Evolutionary conservation across 2,797 vertebrate species (phyloP).

Genomic region (Benthosema pterotum): DNA sequence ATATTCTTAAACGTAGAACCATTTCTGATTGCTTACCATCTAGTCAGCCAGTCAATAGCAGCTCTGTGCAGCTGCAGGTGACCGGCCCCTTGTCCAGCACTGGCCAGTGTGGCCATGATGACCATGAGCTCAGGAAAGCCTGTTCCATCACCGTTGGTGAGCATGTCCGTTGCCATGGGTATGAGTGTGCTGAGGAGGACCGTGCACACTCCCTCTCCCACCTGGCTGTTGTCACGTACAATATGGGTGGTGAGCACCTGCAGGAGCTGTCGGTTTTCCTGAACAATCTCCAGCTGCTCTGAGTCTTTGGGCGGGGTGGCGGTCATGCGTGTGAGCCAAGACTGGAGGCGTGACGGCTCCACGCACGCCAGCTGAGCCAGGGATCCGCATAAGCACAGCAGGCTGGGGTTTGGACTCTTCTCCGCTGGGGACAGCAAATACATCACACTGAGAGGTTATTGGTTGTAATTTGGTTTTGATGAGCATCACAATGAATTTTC

Average conservation of each 20-base stretch:
- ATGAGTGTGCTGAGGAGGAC: conserved; percentile 95
- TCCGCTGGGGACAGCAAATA: conserved; percentile 81
- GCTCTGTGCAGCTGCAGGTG: conserved; percentile 96
- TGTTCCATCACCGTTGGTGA: conserved; percentile 92
- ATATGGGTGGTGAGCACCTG: conserved; percentile 95
- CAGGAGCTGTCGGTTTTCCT: conserved; percentile 96
- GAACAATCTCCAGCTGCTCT: conserved; percentile 92
- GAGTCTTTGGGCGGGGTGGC: conserved; percentile 93
- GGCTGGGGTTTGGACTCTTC: conserved; percentile 96
- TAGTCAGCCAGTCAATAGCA: conserved; percentile 93
- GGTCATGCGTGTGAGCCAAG: conserved; percentile 96
- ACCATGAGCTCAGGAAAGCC: conserved; percentile 98
- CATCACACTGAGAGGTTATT: not conserved
- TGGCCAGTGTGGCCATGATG: conserved; percentile 96
- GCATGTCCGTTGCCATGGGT: conserved; percentile 98
- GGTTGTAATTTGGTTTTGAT: too few relatives aligned
- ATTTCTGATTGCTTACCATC: conserved; percentile 86
- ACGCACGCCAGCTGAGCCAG: conserved; percentile 96
- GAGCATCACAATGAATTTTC: too few relatives aligned
- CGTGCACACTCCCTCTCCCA: conserved; percentile 97
- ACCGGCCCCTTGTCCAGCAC: conserved; percentile 95
- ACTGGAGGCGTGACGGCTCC: conserved; percentile 89
- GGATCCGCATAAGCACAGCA: conserved; percentile 92
- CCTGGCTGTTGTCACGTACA: conserved; percentile 98
- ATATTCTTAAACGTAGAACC: too few relatives aligned